Percentiles rank a stretch among this genome's conserved stretches.
phyloP scores from a whole-genome alignment of 1,140 invertebrate genomes.

The Neoseiulus cucumeris region DNA sequence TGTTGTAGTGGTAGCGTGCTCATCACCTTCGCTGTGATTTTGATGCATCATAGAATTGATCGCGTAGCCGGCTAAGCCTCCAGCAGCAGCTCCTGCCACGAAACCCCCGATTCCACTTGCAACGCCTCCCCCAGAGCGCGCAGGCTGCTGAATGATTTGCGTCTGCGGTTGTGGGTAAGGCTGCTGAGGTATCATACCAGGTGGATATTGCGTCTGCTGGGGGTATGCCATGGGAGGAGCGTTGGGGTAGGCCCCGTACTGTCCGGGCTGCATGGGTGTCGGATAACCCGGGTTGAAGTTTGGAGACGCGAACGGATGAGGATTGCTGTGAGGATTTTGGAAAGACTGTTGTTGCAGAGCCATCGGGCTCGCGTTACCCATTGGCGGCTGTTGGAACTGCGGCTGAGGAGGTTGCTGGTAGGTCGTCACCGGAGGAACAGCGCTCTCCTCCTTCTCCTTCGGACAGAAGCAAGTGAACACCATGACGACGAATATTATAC shows the following conservation, averaged over 20 bases:
- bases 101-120: neutral
- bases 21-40: neutral
- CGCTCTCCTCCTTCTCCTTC: neutral
- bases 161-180: neutral
- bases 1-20: neutral
- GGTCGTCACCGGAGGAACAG: neutral
- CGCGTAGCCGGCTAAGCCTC: neutral
- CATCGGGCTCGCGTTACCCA: neutral
- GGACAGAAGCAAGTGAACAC: slow-evolving; percentile 7
- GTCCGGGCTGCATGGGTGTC: neutral
- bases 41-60: neutral
- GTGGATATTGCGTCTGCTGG: neutral
- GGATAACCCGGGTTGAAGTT: neutral
- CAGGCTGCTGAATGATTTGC: neutral
- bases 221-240: neutral
- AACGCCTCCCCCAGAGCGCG: neutral
- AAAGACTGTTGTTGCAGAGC: slow-evolving; percentile 3
- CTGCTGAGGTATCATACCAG: neutral
- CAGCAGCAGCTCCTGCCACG: neutral
- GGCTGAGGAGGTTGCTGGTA: neutral
- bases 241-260: neutral
- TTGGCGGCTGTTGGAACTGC: neutral
- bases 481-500: neutral
- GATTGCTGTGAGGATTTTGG: slow-evolving; percentile 10
- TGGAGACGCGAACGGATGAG: neutral